Evolutionary conservation across 2,888 invertebrate genomes (phyloP), one percentile per base, ranked within the genome.

Genomic region (Sclerodermus sp.): DNA sequence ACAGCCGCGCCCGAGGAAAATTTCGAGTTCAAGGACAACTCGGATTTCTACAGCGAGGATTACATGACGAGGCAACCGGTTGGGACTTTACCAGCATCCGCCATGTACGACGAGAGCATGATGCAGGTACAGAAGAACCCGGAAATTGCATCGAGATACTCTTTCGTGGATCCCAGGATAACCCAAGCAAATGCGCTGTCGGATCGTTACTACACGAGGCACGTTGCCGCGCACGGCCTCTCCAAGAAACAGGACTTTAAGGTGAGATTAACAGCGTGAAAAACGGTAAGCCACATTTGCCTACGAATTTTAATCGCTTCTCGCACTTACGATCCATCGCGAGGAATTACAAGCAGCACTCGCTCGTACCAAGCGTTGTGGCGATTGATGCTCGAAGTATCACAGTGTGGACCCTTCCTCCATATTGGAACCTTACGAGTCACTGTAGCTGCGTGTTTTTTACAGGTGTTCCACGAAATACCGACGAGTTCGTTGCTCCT

Each of bases 401-500:
- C n/a, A n/a, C n/a, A n/a, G n/a, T n/a, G n/a, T n/a, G n/a, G n/a
- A n/a, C n/a, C n/a, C n/a, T n/a, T n/a, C n/a, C n/a, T n/a, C n/a
- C n/a, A n/a, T n/a, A n/a, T n/a, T n/a, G n/a, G n/a, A n/a, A n/a
- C n/a, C n/a, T n/a, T n/a, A n/a, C n/a, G n/a, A n/a, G n/a, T n/a
- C n/a, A n/a, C n/a, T n/a, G n/a, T n/a, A n/a, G n/a, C n/a, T n/a
- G n/a, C n/a, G n/a, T 23, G 3, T 5, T 23, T 23, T 23, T 23
- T 18, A 16, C 78, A 85, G 85, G 85, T 88, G 36, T 93, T 93
- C 83, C 91, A 91, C 74, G 90, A 90, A 72, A 91, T 93, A 63
- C 92, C 92, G 23, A 84, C 87, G 18, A 91, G 91, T 1, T 91
- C 91, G 1, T 80, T 92, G 76, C 83, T 92, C 45, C 80, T 93